A percentile compares a stretch with the other conserved stretches of the same genome.
These are phyloP conservation scores for Dinothrombium tinctorium DNA, from an alignment of 1,140 invertebrate genomes.

Conservation along the genomic window DNA sequence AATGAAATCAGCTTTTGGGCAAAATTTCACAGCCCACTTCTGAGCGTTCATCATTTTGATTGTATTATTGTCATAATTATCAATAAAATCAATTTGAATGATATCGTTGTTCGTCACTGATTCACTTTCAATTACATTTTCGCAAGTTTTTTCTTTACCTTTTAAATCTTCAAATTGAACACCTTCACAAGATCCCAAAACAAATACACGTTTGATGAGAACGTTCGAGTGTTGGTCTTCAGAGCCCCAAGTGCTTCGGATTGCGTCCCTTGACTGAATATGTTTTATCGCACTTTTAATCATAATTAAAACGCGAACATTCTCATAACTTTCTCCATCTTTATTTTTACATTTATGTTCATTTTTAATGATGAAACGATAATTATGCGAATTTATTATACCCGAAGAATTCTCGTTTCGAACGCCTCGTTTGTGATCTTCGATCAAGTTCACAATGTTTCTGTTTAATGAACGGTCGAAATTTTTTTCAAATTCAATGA, in stretches of 20 bases:
- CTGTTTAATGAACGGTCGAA: too few relatives aligned
- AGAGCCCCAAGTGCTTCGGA: slow-evolving; percentile 60
- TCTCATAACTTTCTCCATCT: too few relatives aligned
- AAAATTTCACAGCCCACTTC: slow-evolving; percentile 49
- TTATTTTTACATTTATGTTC: too few relatives aligned
- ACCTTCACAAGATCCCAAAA: slow-evolving; percentile 32
- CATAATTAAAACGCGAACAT: too few relatives aligned
- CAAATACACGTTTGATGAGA: slow-evolving; percentile 36
- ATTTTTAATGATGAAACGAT: too few relatives aligned
- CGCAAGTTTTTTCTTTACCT: slow-evolving; percentile 3
- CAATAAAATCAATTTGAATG: slow-evolving; percentile 50
- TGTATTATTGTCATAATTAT: slow-evolving; percentile 74
- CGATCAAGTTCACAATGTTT: too few relatives aligned
- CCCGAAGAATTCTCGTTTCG: too few relatives aligned
- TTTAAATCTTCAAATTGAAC: background rate
- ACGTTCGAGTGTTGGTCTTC: slow-evolving; percentile 49
- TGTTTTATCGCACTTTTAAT: slow-evolving; percentile 58
- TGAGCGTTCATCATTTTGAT: slow-evolving; percentile 76
- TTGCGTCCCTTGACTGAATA: slow-evolving; percentile 38
- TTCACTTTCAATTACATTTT: slow-evolving; percentile 32
- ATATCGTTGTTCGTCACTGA: slow-evolving; percentile 43
- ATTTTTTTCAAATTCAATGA: too few relatives aligned
- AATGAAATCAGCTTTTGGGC: slow-evolving; percentile 48
- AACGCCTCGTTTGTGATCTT: too few relatives aligned
- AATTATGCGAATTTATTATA: too few relatives aligned